Evolutionary conservation across 2,888 invertebrate genomes (phyloP), one percentile per base, ranked within the genome.

Genomic region (Lingula anatina): DNA sequence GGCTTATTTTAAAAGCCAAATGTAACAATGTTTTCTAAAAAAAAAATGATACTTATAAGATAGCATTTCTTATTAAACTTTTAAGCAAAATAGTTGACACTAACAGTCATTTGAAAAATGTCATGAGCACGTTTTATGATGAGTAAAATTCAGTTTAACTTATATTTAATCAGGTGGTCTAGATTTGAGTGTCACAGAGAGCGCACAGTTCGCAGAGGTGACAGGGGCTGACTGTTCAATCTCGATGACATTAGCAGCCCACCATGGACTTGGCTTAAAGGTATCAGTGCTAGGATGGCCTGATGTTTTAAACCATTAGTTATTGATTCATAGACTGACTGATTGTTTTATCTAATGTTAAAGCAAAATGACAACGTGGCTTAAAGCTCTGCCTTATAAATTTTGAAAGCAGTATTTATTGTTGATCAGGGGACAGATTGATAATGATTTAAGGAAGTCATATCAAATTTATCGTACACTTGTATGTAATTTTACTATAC

Each of bases 141-240:
- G n/a, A n/a, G n/a, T n/a, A n/a, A n/a, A n/a, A n/a, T n/a, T n/a
- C n/a, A n/a, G n/a, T n/a, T n/a, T n/a, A n/a, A n/a, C n/a, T n/a
- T n/a, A n/a, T n/a, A n/a, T n/a, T n/a, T n/a, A n/a, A n/a, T 1
- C 53, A 76, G 76, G 76, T 51, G 93, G 92, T 0, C 78, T 86
- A 2, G 87, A 85, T 5, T 79, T 87, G 46, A 85, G 83, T 56
- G 79, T 83, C 23, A 88, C 89, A 1, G 88, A 90, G 71, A 84
- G 83, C 65, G 79, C 87, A n/a, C 81, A 86, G 61, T 82, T 89
- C 46, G 79, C 85, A 41, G 93, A 93, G 70, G 80, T 83, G 15
- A 76, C 76, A 36, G 68, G 77, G 2, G 42, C 70, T 15, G 80
- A 81, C 68, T 76, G 76, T 7, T 65, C 77, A 20, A 71, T 81